Evolutionary conservation across 2,113 vertebrate species (phyloP), one percentile per base, ranked within the genome.

Genomic region (Sinocyclocheilus anophthalmus): DNA sequence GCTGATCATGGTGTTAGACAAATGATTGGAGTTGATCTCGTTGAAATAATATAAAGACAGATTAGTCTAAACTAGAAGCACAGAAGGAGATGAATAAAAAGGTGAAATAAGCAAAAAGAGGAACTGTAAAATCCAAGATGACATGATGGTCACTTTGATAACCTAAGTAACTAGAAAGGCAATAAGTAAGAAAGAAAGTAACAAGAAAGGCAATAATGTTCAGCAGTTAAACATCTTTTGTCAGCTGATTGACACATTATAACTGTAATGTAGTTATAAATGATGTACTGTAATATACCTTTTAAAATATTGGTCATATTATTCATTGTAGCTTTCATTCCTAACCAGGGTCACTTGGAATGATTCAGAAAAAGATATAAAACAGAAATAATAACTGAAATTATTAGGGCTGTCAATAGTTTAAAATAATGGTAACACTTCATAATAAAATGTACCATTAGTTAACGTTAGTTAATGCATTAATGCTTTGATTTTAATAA

Each of bases 1-100:
- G 76, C 48, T 79, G 76, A 79, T 85, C 76, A 57, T 57, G 63
- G 84, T 22, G 45, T 69, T 78, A 69, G 76, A 85, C 26, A 70
- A 85, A 85, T 70, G 61, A 85, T 57, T 85, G 24, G 42, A 37
- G 42, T 67, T 26, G 57, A 84, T 57, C 13, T 30, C 8, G 10
- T 10, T 63, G 48, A 69, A 50, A 85, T 53, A 61, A 67, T 50
- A 77, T 37, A 14, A 6, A 85, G 42, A 67, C 4, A 30, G 24
- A 55, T 39, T 55, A 1, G n/a, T 53, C 8, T 57, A 78, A 78
- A 57, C 76, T 33, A 78, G 16, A 24, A 57, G 26, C 14, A 55
- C 50, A 33, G 72, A 6, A 48, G 3, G 50, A 78, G 50, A 78
- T 37, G 26, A 57, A 33, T 57, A 33, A 18, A 78, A 4, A 30